phyloP scores from a whole-genome alignment of 2,113 vertebrate species.

The Sigmodon hispidus region DNA sequence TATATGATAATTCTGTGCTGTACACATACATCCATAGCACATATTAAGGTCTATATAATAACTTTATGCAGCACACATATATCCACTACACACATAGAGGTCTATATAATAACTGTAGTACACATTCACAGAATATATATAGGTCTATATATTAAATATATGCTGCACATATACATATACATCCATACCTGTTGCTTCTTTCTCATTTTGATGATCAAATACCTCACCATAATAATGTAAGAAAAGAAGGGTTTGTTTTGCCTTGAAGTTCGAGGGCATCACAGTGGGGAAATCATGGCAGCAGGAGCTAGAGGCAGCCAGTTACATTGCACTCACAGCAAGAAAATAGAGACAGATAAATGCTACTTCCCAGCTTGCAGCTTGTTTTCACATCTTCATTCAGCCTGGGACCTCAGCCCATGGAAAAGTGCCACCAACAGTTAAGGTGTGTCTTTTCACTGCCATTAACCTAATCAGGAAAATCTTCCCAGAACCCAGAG shows the following conservation, averaged over 20 bases:
- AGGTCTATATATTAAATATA: too few species aligned
- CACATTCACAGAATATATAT: too few species aligned
- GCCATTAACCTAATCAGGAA: not conserved
- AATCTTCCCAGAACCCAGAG: not conserved
- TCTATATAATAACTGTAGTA: too few species aligned
- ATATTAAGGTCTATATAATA: not conserved
- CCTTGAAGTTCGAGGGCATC: not conserved
- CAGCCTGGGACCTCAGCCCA: not conserved
- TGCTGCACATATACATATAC: too few species aligned
- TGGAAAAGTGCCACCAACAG: not conserved
- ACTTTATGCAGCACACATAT: not conserved
- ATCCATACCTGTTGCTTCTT: not conserved
- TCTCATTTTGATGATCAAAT: not conserved
- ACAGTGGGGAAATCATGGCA: not conserved
- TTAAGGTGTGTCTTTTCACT: not conserved
- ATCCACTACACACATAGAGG: too few species aligned
- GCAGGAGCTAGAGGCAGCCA: too few species aligned
- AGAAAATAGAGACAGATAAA: not conserved
- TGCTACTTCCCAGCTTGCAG: too few species aligned
- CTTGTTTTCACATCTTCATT: not conserved
- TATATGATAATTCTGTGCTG: too few species aligned
- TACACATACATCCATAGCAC: too few species aligned
- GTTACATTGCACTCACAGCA: not conserved
- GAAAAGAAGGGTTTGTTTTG: not conserved
- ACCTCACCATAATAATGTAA: not conserved